These are phyloP conservation scores for Haliclona indistincta DNA, from an alignment of 37 sponge, comb jelly and placozoan species.

Conservation along the genomic window DNA sequence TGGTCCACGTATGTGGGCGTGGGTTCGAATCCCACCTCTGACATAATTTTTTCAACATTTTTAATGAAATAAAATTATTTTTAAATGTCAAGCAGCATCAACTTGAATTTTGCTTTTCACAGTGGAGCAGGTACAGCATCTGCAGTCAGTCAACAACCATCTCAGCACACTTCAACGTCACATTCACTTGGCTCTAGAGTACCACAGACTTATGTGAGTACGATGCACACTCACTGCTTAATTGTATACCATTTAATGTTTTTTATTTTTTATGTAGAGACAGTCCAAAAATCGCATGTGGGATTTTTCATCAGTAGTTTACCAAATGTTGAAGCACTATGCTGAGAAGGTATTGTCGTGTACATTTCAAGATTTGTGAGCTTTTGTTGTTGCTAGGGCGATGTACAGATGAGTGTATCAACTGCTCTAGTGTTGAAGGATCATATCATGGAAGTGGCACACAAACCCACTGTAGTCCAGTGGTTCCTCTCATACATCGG, in stretches of 20 bases:
- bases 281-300: slow-evolving; percentile 24
- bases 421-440: slow-evolving; percentile 80
- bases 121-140: not conserved
- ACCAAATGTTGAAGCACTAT: slow-evolving; percentile 59
- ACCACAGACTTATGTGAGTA: not conserved
- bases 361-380: not conserved
- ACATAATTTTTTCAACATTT: slow-evolving; percentile 91
- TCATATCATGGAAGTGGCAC: slow-evolving; percentile 24
- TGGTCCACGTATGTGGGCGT: slow-evolving; percentile 99
- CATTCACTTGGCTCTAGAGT: not conserved
- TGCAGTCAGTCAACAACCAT: not conserved
- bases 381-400: slow-evolving; percentile 64
- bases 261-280: too few relatives aligned
- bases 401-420: slow-evolving; percentile 89
- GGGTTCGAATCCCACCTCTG: slow-evolving; percentile 99
- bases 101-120: not conserved
- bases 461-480: slow-evolving; percentile 39
- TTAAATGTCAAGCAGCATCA: too few relatives aligned
- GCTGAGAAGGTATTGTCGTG: slow-evolving; percentile 47
- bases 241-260: too few relatives aligned
- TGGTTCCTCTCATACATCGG: slow-evolving; percentile 83
- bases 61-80: too few relatives aligned
- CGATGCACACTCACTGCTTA: not conserved
- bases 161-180: slow-evolving; percentile 1
- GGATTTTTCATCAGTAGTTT: slow-evolving; percentile 41